Evolutionary conservation across 2,888 invertebrate genomes (phyloP), one percentile per base, ranked within the genome.

Genomic region (Leptinotarsa rubiginosa): DNA sequence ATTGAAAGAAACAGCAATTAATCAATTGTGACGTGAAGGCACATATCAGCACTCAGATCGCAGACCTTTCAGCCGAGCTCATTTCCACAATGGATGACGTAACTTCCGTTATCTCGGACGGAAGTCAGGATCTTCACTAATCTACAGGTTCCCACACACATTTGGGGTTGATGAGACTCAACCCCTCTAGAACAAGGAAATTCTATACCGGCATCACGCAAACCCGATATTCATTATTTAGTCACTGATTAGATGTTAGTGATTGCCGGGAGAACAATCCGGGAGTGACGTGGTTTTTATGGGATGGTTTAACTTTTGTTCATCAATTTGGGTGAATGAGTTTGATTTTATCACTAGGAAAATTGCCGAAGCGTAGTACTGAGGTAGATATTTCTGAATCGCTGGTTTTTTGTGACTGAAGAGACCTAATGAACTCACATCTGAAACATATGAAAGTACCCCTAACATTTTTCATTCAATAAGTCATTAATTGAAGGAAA

Each of bases 131-230:
- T 84, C 84, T 84, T 84, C 84, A 82, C 82, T 84, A 83, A 82
- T 84, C 85, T 80, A 83, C 84, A 84, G 83, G 84, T 86, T 86
- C 86, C 85, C 86, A 86, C 86, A 85, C 83, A 83, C 81, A 84
- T 84, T 84, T 83, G 80, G 84, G 83, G 84, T 80, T 78, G 77
- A 62, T 67, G 41, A 62, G 25, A 25, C 73, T 56, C 67, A 75
- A 73, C 80, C 78, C 78, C 71, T 69, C 72, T 64, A 18, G 67
- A 69, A 65, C 47, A 41, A 68, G 56, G 76, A 76, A 78, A 78
- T 73, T 50, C 74, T 73, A 76, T 47, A 73, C 78, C 66, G 62
- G 71, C 74, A 71, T 76, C 76, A 76, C 72, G 77, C 75, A 72
- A 75, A 74, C 75, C 50, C 16, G 70, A 75, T 74, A 77, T 77